Evolutionary conservation across 2,797 vertebrate genomes (phyloP).

Genomic region (Fratercula arctica): DNA sequence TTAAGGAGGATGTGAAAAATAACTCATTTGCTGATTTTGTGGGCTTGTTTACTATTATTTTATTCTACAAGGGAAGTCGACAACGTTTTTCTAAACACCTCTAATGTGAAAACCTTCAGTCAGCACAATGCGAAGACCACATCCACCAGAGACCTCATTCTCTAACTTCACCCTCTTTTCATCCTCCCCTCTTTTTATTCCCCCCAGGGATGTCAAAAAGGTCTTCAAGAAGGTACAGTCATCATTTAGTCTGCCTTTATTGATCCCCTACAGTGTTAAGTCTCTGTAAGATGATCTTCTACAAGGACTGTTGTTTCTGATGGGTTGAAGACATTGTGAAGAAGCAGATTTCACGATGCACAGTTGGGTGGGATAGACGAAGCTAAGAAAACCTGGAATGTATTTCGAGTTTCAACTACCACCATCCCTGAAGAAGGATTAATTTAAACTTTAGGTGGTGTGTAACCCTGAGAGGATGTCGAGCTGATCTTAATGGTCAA

Average conservation of each 20-base stretch:
- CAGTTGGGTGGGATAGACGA: not conserved
- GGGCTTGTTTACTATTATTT: not conserved
- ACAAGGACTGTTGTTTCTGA: not conserved
- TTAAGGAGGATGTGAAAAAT: not conserved
- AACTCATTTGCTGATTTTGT: not conserved
- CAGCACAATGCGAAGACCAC: not conserved
- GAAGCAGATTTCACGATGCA: fast-evolving
- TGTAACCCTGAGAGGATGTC: not conserved
- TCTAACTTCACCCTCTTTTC: not conserved
- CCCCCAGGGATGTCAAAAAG: not conserved
- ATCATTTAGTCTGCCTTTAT: not conserved
- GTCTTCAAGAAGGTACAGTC: not conserved
- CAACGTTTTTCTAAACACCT: not conserved
- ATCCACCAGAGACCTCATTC: not conserved
- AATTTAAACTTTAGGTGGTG: not conserved
- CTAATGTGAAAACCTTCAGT: not conserved
- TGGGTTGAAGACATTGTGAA: not conserved
- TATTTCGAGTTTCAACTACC: not conserved
- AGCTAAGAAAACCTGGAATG: not conserved
- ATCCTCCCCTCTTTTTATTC: not conserved
- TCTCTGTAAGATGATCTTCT: not conserved
- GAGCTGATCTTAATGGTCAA: not conserved
- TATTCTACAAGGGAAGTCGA: not conserved
- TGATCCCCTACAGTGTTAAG: not conserved
- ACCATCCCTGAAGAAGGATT: not conserved